A percentile compares a stretch with the other conserved stretches of the same genome.
These are phyloP conservation scores for Paratilapia polleni DNA, from an alignment of 2,113 vertebrate genomes.

Conservation along the genomic window DNA sequence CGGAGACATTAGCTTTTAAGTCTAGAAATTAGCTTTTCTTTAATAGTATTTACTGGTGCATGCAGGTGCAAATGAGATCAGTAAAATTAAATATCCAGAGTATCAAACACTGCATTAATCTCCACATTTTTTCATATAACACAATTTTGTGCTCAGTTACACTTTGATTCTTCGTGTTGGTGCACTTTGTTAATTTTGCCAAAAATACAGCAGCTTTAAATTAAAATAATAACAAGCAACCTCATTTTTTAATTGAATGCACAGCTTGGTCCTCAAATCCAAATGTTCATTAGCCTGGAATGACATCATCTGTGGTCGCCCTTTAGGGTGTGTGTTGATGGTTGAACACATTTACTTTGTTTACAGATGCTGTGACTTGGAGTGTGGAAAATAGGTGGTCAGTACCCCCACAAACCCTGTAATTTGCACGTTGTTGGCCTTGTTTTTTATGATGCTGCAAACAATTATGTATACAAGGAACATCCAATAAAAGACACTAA, in stretches of 20 bases:
- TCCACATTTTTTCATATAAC: background rate
- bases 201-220: constrained; percentile 29
- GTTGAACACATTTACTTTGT: constrained; percentile 64
- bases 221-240: constrained; percentile 31
- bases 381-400: constrained; percentile 70
- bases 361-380: constrained; percentile 68
- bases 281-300: constrained; percentile 51
- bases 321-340: constrained; percentile 58
- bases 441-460: constrained; percentile 72
- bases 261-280: constrained; percentile 31
- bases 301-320: constrained; percentile 70
- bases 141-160: background rate
- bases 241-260: constrained; percentile 51
- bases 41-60: background rate
- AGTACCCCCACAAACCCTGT: constrained; percentile 70
- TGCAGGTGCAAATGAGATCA: background rate
- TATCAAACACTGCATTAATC: background rate
- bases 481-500: constrained; percentile 75
- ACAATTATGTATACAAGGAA: constrained; percentile 77
- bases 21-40: background rate
- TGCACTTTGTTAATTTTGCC: background rate
- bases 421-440: constrained; percentile 71
- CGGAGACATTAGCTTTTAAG: background rate
- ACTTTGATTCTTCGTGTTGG: background rate
- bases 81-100: background rate